Conservation (phyloP, 1,140 invertebrate genomes). For the Hetaerina americana region DNA sequence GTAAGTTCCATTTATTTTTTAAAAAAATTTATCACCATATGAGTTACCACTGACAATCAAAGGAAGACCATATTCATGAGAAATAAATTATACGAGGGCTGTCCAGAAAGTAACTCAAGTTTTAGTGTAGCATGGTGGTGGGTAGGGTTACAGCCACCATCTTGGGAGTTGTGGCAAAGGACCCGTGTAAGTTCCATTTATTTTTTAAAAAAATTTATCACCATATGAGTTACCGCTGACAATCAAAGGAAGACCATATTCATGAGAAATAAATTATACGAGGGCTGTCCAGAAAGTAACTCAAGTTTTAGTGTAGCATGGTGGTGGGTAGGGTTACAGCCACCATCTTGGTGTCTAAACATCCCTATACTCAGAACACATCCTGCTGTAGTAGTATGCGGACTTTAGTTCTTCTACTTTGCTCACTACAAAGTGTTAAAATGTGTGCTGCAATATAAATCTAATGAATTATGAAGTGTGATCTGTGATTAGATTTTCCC, state of each 20-base stretch:
- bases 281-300: no score
- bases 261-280: background rate
- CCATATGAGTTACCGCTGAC: background rate
- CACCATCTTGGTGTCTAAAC: no score
- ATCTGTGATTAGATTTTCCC: no score
- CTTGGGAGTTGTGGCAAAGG: conserved; percentile 75
- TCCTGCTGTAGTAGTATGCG: no score
- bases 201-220: conserved; percentile 9
- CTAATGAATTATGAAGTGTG: no score
- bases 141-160: conserved; percentile 75
- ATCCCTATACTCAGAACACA: no score
- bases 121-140: no score
- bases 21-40: conserved; percentile 9
- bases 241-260: background rate
- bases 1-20: conserved; percentile 19
- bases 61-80: background rate
- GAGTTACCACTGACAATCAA: background rate
- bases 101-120: no score
- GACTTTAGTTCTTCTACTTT: no score
- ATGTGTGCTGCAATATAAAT: no score
- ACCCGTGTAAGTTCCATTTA: conserved; percentile 42
- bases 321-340: conserved; percentile 74
- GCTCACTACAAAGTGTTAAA: no score
- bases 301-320: no score
- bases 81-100: background rate